These are phyloP conservation scores for Pelobates fuscus DNA, from an alignment of 2,113 vertebrate species.

Conservation along the genomic window DNA sequence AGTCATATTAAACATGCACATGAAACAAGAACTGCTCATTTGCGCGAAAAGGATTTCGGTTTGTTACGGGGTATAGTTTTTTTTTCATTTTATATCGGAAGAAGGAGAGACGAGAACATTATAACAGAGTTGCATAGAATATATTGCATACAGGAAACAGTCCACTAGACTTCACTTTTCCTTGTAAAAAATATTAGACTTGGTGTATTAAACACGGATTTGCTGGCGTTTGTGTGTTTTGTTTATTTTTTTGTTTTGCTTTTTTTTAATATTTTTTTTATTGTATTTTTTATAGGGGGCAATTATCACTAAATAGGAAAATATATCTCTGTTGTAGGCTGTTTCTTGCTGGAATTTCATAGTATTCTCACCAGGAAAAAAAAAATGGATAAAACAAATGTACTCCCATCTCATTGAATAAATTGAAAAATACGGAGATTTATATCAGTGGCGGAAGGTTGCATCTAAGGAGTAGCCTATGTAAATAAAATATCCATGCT, in stretches of 20 bases:
- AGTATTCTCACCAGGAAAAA: no score
- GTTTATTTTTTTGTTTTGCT: not conserved
- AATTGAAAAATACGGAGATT: no score
- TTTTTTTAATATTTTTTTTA: no score
- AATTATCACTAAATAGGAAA: no score
- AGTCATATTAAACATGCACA: slow-evolving; percentile 44
- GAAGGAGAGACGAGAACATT: slow-evolving; percentile 40
- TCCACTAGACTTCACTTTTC: slow-evolving; percentile 8
- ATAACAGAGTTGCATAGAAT: slow-evolving; percentile 42
- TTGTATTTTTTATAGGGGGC: no score
- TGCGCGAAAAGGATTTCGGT: slow-evolving; percentile 15
- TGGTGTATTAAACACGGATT: not conserved
- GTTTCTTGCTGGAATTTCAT: no score
- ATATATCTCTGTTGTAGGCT: no score
- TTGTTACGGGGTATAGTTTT: slow-evolving; percentile 11
- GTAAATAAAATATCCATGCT: no score
- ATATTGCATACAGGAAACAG: slow-evolving; percentile 45
- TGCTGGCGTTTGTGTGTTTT: not conserved
- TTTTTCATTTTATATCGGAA: slow-evolving; percentile 24
- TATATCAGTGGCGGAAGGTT: no score
- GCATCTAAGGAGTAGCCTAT: no score
- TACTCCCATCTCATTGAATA: no score
- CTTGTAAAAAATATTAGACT: not conserved
- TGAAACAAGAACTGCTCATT: slow-evolving; percentile 40
- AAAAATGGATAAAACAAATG: no score